phyloP scores from a whole-genome alignment of 2,797 vertebrate genomes.

The Notamacropus eugenii region DNA sequence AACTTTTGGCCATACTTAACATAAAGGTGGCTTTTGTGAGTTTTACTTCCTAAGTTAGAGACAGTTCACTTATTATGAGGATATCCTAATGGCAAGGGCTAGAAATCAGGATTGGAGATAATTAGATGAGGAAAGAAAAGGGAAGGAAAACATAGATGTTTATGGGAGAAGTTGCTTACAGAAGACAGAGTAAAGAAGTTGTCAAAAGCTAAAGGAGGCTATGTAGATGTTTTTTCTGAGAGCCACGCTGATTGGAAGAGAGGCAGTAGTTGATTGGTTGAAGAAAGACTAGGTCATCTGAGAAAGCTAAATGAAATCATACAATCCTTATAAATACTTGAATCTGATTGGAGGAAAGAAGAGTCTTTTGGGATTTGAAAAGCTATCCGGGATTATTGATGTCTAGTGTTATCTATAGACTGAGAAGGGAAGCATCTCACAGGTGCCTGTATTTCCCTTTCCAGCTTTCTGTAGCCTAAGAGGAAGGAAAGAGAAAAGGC shows the following conservation, averaged over 20 bases:
- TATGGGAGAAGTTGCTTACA: neutral
- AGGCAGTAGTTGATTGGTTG: neutral
- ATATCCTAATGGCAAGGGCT: neutral
- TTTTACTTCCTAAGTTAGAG: neutral
- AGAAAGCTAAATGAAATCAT: neutral
- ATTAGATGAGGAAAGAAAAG: neutral
- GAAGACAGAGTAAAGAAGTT: neutral
- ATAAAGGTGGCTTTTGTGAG: neutral
- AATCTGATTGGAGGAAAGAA: neutral
- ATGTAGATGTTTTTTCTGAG: neutral
- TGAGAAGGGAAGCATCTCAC: neutral
- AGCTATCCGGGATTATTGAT: neutral
- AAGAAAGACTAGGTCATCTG: neutral
- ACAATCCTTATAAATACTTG: neutral
- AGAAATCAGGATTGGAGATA: neutral
- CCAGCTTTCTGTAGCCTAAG: too few relatives aligned
- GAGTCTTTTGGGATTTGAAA: neutral
- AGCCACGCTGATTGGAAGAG: neutral
- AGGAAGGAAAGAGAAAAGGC: too few relatives aligned
- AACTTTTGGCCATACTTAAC: neutral
- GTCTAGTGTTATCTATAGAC: neutral
- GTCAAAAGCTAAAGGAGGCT: neutral
- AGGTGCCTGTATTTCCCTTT: neutral
- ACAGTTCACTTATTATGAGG: neutral
- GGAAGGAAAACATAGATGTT: neutral